phyloP scores from a whole-genome alignment of 2,113 vertebrate species.

The Australoheros scitulus region DNA sequence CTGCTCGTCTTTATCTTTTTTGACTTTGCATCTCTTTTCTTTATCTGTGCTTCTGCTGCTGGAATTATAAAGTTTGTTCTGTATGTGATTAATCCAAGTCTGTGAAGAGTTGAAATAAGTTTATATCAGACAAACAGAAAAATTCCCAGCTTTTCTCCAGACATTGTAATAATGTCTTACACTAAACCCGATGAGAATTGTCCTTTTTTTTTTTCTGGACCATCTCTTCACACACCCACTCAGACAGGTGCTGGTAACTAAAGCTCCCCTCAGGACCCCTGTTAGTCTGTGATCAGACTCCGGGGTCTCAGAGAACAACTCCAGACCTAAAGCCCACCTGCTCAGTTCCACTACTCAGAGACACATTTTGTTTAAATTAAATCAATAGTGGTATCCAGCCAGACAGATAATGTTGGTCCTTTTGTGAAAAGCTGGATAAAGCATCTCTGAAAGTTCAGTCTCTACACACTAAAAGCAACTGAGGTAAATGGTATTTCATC shows the following conservation, averaged over 20 bases:
- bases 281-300: conserved; percentile 18
- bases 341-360: not conserved
- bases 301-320: conserved; percentile 3
- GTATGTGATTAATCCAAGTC: not conserved
- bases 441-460: fast-evolving
- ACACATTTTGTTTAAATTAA: not conserved
- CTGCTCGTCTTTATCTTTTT: not conserved
- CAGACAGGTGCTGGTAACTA: conserved; percentile 66
- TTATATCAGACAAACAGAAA: not conserved
- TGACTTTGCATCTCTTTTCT: not conserved
- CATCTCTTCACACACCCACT: conserved; percentile 72
- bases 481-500: not conserved
- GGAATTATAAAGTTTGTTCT: not conserved
- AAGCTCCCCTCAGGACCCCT: conserved; percentile 41
- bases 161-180: not conserved
- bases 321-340: conserved; percentile 42
- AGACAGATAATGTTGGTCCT: not conserved
- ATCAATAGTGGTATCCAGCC: not conserved
- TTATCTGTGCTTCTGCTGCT: not conserved
- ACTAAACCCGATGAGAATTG: conserved; percentile 12
- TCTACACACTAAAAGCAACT: fast-evolving
- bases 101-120: not conserved
- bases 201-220: conserved; percentile 40
- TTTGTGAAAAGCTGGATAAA: not conserved
- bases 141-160: not conserved